A percentile compares a stretch with the other conserved stretches of the same genome.
phyloP scores from a whole-genome alignment of 1,140 invertebrate genomes.

The Panulirus ornatus region DNA sequence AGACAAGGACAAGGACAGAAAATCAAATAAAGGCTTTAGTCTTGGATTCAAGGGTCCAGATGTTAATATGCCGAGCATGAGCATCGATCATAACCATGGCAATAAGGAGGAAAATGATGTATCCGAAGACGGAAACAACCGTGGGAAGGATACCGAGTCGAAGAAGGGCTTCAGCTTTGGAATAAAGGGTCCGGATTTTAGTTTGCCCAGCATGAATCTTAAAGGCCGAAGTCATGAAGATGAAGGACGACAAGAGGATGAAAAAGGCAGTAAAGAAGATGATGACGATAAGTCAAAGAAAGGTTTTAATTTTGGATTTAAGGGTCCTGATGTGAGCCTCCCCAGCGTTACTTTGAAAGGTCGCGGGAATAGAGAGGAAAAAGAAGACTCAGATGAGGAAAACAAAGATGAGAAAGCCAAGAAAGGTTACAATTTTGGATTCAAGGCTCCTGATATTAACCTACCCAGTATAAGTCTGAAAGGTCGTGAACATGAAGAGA shows the following conservation, averaged over 20 bases:
- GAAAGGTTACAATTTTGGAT: slow-evolving; percentile 40
- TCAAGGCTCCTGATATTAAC: slow-evolving; percentile 44
- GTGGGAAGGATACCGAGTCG: background rate
- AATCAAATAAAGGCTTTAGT: slow-evolving; percentile 40
- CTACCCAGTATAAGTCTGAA: slow-evolving; percentile 42
- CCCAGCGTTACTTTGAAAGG: slow-evolving; percentile 3
- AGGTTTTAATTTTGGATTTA: slow-evolving; percentile 46
- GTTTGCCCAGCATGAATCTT: slow-evolving; percentile 15
- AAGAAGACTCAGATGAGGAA: background rate
- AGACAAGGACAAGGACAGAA: slow-evolving; percentile 31
- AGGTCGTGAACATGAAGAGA: background rate
- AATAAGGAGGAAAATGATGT: background rate
- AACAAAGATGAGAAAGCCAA: background rate
- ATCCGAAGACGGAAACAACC: background rate
- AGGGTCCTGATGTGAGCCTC: slow-evolving; percentile 35
- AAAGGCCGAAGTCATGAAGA: background rate
- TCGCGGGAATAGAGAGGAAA: background rate
- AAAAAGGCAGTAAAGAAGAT: background rate
- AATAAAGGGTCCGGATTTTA: slow-evolving; percentile 26
- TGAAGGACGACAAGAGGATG: slow-evolving; percentile 4
- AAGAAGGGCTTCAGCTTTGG: slow-evolving; percentile 23
- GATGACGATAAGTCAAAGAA: slow-evolving; percentile 37
- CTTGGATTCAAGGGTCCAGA: slow-evolving; percentile 50
- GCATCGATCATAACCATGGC: background rate
- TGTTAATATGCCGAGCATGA: slow-evolving; percentile 25